phyloP scores from a whole-genome alignment of 2,797 vertebrate genomes.

The Neosalanx taihuensis region DNA sequence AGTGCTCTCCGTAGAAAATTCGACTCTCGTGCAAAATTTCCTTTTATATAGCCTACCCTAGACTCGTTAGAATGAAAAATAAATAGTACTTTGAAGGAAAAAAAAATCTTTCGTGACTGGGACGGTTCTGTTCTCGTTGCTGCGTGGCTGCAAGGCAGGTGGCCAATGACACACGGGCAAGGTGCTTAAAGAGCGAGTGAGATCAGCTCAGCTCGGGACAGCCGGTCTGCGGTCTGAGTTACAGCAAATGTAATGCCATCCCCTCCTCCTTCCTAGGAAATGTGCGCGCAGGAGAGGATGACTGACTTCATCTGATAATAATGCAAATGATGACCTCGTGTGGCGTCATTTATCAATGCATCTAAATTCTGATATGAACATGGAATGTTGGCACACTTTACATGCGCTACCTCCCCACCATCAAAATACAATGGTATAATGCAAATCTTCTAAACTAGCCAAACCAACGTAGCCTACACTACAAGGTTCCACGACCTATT shows the following conservation, averaged over 20 bases:
- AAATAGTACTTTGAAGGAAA: background rate
- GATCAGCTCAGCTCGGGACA: constrained; percentile 65
- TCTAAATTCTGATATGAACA: background rate
- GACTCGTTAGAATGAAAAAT: constrained; percentile 8
- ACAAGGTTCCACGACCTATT: too few relatives aligned
- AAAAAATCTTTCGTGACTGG: background rate
- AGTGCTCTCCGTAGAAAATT: constrained; percentile 12
- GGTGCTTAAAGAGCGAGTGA: constrained; percentile 48
- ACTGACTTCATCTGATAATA: background rate
- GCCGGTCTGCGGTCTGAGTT: constrained; percentile 67
- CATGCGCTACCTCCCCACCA: background rate
- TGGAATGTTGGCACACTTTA: background rate
- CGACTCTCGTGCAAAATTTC: background rate
- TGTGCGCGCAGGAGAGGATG: background rate
- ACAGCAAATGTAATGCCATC: constrained; percentile 53
- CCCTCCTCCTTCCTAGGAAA: constrained; percentile 7
- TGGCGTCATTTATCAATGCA: constrained; percentile 24
- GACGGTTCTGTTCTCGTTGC: background rate
- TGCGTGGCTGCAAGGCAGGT: constrained; percentile 59
- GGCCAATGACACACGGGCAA: constrained; percentile 42
- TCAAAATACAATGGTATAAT: too few relatives aligned
- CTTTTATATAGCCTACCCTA: too few relatives aligned
- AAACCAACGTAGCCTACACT: too few relatives aligned
- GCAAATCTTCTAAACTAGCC: too few relatives aligned
- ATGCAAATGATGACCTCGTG: constrained; percentile 28